These are phyloP conservation scores for Arctia plantaginis DNA, from an alignment of 2,888 invertebrate genomes.

Conservation along the genomic window DNA sequence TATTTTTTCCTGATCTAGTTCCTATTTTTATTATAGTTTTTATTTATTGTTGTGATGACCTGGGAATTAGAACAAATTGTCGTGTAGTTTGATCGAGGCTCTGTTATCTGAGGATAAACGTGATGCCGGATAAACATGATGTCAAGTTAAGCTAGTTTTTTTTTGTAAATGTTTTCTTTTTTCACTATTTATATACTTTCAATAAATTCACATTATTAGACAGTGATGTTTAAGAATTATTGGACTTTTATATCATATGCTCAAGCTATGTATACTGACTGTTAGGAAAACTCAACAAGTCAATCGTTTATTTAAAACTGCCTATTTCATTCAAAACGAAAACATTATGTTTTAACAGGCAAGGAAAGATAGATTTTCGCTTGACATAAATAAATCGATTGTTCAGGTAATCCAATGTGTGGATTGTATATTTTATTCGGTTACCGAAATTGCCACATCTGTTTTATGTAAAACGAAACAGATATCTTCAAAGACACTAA, in stretches of 20 bases:
- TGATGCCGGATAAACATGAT: not conserved
- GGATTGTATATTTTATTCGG: slow-evolving; percentile 36
- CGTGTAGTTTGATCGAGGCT: not conserved
- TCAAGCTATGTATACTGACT: not conserved
- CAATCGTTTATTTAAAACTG: slow-evolving; percentile 2
- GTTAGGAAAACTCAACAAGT: not conserved
- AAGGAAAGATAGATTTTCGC: slow-evolving; percentile 26
- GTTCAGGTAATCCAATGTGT: slow-evolving; percentile 30
- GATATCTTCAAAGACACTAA: slow-evolving; percentile 35
- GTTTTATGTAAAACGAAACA: slow-evolving; percentile 35
- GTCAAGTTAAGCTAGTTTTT: not conserved
- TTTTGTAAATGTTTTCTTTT: not conserved
- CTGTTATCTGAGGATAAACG: too few species aligned
- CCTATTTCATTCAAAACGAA: not conserved
- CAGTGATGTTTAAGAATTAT: not conserved
- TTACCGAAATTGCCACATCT: slow-evolving; percentile 41
- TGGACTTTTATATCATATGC: not conserved
- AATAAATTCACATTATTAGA: not conserved
- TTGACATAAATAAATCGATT: slow-evolving; percentile 33
- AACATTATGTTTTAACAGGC: slow-evolving; percentile 4
- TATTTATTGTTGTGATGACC: not conserved
- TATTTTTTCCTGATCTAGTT: not conserved
- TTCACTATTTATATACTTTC: not conserved
- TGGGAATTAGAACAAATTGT: not conserved
- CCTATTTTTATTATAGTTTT: slow-evolving; percentile 1